Percentiles rank a stretch among this genome's conserved stretches.
Evolutionary conservation across 2,797 vertebrate genomes (phyloP).

Genomic region (Linurgus olivaceus): DNA sequence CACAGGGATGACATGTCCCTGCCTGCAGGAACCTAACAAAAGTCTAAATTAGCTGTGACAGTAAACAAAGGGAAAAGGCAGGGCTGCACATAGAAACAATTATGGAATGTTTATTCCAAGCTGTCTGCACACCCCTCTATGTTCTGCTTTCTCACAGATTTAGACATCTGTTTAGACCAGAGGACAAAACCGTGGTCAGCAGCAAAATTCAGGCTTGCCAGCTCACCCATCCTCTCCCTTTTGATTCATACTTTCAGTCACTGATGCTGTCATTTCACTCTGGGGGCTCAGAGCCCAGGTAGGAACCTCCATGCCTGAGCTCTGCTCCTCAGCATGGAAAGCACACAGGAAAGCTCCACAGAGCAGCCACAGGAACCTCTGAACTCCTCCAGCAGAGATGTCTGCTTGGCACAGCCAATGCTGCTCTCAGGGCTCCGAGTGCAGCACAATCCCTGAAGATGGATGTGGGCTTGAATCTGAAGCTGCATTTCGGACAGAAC

Average conservation of each 20-base stretch:
- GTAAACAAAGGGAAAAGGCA: background rate
- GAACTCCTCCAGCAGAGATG: background rate
- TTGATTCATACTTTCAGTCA: background rate
- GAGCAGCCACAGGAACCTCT: background rate
- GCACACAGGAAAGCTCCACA: background rate
- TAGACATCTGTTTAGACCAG: background rate
- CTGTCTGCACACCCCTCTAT: background rate
- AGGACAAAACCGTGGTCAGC: background rate
- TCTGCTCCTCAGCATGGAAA: background rate
- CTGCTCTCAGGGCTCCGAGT: background rate
- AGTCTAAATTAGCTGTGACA: background rate
- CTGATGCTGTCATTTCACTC: background rate
- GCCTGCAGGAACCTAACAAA: background rate
- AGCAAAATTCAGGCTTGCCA: background rate
- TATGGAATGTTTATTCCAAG: background rate
- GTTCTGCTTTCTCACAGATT: background rate
- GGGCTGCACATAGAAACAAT: background rate
- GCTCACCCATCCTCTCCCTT: background rate
- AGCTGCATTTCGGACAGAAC: background rate
- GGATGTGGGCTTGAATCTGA: background rate
- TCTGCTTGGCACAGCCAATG: accelerated
- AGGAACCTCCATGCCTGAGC: background rate
- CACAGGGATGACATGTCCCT: background rate
- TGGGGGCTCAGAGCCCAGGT: background rate
- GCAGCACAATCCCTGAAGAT: background rate